Base-by-base conservation (phyloP, 2,113 vertebrate genomes). In the Neoarius graeffei region DNA sequence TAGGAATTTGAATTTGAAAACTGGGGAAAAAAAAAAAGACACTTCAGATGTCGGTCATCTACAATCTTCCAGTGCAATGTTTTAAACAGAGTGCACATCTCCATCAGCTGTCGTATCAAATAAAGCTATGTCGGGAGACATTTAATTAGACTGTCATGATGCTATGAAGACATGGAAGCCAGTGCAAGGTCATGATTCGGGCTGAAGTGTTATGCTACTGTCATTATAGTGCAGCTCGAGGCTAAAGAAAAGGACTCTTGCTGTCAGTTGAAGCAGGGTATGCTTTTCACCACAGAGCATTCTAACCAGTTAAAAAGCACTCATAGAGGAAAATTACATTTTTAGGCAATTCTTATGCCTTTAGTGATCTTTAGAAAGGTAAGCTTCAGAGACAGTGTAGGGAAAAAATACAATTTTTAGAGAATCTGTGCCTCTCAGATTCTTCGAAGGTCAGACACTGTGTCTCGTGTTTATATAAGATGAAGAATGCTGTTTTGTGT, bases 211-310 rank as follows among this genome's bases (percentile, higher is more conserved):
- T 62, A 27, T 79, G 73, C 25, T 27, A 66, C 30, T 69, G 69
- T 84, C 82, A 84, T 88, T 84, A 84, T 79, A 83, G 19, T 56
- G 73, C 62, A 66, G 60, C 71, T 69, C 60, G 20, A 67, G 87
- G 82, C 82, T 66, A 84, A 88, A 84, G 57, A 79, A 77, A 81
- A 79, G 59, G 81, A 66, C 81, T 64, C 71, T 42, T 56, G 81
- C 59, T 79, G 71, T 76, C 82, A 42, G 42, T 42, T 42, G 42
- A 42, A 42, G 42, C 42, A 42, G 42, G 42, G 42, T 42, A 42
- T 42, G 42, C 42, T 42, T 42, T 42, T 42, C 42, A 42, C 42
- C 48, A 50, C 11, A 15, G 56, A 48, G 48, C 81, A 84, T 42
- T 50, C 59, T 66, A 67, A 52, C 50, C 71, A 56, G 69, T 52